These are phyloP conservation scores for Stylophora pistillata DNA, from an alignment of 64 coral and sea anemone species.

Conservation along the genomic window DNA sequence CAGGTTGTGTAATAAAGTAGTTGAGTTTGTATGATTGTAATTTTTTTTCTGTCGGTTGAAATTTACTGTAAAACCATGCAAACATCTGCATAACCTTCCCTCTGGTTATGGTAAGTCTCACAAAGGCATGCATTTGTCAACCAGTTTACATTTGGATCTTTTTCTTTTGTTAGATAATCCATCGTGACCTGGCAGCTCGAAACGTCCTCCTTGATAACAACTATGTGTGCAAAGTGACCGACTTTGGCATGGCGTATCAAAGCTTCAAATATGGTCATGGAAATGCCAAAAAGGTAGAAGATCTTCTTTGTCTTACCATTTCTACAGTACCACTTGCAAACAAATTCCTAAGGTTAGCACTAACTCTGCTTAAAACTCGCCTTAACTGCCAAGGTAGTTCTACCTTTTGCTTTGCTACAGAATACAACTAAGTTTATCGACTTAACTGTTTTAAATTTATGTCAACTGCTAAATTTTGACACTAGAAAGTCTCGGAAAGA, in stretches of 20 bases:
- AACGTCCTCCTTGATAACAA: not conserved
- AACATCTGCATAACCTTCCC: too few species aligned
- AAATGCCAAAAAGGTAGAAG: constrained; percentile 23
- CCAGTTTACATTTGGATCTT: not conserved
- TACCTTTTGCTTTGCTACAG: too few species aligned
- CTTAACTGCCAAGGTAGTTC: not conserved
- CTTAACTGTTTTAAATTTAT: too few species aligned
- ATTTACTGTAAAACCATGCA: too few species aligned
- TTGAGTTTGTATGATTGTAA: too few species aligned
- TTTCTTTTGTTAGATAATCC: not conserved
- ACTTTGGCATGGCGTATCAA: constrained; percentile 18
- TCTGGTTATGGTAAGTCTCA: too few species aligned
- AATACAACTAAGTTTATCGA: too few species aligned
- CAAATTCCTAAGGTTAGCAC: not conserved
- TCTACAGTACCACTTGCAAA: not conserved
- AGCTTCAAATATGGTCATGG: constrained; percentile 25
- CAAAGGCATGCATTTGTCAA: too few species aligned
- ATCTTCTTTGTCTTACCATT: not conserved
- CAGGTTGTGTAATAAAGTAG: too few species aligned
- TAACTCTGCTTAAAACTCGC: not conserved
- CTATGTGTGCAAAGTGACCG: constrained; percentile 3
- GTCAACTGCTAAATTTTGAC: too few species aligned
- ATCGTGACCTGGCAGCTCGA: constrained; percentile 6
- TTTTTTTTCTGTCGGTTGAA: too few species aligned
- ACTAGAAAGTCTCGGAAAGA: too few species aligned